Percentiles rank a stretch among this genome's conserved stretches.
phyloP scores from a whole-genome alignment of 2,888 invertebrate genomes.

The Tolmerus cingulatus region DNA sequence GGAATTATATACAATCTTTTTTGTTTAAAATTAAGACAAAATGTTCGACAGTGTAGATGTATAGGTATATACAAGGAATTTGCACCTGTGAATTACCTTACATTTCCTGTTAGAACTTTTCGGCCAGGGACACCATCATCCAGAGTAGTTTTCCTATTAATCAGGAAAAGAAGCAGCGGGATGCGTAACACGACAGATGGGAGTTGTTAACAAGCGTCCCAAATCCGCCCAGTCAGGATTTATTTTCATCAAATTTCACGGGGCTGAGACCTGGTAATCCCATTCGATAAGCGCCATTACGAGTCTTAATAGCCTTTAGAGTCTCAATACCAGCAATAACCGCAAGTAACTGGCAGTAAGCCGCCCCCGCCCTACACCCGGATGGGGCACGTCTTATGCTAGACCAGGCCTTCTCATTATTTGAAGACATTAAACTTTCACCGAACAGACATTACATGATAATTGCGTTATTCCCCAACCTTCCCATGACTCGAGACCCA shows the following conservation, averaged over 20 bases:
- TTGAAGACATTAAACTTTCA: constrained; percentile 41
- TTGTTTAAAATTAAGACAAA: too few species aligned
- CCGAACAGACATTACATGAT: constrained; percentile 40
- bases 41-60: too few species aligned
- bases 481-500: constrained; percentile 5
- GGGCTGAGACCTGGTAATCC: background rate
- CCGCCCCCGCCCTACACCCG: background rate
- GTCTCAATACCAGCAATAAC: constrained; percentile 39
- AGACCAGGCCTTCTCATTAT: constrained; percentile 25
- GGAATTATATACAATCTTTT: too few species aligned
- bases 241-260: constrained; percentile 24
- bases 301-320: constrained; percentile 37
- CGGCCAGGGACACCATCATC: background rate
- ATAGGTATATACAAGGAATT: background rate
- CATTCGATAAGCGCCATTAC: constrained; percentile 38
- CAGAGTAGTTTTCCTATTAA: background rate
- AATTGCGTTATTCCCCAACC: constrained; percentile 37
- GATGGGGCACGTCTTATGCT: background rate
- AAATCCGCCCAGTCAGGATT: background rate
- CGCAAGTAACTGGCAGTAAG: constrained; percentile 21
- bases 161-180: background rate
- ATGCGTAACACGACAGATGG: background rate
- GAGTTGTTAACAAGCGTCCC: constrained; percentile 4
- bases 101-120: background rate
- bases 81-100: background rate